Percentiles rank a stretch among this genome's conserved stretches.
Conservation (phyloP, 2,888 invertebrate species). For the Melanostoma mellinum region DNA sequence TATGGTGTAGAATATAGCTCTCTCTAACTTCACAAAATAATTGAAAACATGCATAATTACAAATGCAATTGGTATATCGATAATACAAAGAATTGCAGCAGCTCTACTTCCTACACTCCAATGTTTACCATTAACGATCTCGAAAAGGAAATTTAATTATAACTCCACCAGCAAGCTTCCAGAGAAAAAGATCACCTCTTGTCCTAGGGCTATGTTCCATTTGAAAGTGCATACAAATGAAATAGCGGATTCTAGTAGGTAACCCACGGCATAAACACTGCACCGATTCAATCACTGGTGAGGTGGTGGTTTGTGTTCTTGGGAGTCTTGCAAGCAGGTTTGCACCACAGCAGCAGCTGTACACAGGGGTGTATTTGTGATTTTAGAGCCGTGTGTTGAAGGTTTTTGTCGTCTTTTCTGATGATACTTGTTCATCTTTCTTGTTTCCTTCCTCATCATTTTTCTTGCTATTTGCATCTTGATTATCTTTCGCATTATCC, state of each 20-base stretch:
- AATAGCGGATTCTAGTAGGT: constrained; percentile 40
- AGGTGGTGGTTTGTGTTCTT: constrained; percentile 57
- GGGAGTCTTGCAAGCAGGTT: constrained; percentile 52
- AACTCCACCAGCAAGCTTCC: constrained; percentile 31
- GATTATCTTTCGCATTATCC: no score
- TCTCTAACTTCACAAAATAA: constrained; percentile 37
- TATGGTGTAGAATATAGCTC: no score
- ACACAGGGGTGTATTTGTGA: not conserved
- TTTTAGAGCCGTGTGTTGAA: not conserved
- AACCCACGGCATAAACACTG: constrained; percentile 39
- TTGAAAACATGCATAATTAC: constrained; percentile 72
- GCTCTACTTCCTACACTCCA: constrained; percentile 61
- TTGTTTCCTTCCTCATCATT: no score
- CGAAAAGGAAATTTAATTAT: constrained; percentile 69
- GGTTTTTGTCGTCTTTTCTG: no score
- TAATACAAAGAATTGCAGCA: constrained; percentile 35
- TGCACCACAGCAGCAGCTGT: constrained; percentile 15
- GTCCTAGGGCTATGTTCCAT: constrained; percentile 23
- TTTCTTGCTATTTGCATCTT: no score
- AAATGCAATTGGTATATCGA: constrained; percentile 63
- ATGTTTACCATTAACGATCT: constrained; percentile 54
- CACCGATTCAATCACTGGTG: constrained; percentile 63
- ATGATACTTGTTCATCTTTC: no score
- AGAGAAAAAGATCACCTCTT: not conserved
- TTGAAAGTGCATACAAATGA: constrained; percentile 18